Evolutionary conservation across 2,113 vertebrate genomes (phyloP), one percentile per base, ranked within the genome.

Genomic region (Cricetomys ansorgei): DNA sequence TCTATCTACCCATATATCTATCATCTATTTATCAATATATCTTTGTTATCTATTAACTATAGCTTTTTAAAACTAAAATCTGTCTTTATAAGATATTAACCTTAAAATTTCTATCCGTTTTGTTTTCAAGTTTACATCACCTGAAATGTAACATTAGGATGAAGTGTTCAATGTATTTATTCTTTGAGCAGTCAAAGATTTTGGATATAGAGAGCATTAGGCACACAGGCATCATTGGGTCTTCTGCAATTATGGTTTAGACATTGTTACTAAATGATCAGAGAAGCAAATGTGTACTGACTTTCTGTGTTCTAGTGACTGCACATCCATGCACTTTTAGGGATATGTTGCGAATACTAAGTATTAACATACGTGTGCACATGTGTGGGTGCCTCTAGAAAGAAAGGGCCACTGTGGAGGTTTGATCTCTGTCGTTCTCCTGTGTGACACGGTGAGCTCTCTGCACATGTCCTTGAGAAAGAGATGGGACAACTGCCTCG

Each of bases 91-190:
- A 94, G 93, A 64, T 73, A 64, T 29, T 81, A 89, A 67, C 15
- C 53, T 67, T 57, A 83, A 25, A 93, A 87, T 67, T 95, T 89
- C 2, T 89, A 37, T 91, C 2, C 91, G 70, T 29, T 92, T 64
- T n/a, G 25, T 87, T 89, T 89, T 95, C 45, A 89, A 95, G 62
- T 79, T 7, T 29, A 91, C 1, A 85, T 80, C 57, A 80, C 76
- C 94, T 92, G 50, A 89, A 95, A 93, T 91, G 45, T 7, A 86
- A 70, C 37, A 86, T 86, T 85, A 37, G 77, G 48, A 48, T 91
- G 23, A 72, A 77, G 67, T 86, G 0, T 92, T 94, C 15, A 88
- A 62, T 67, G 37, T 65, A 62, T 79, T 93, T 23, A 83, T 94
- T 69, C 50, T 88, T 48, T 37, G 25, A 84, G 6, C 7, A 86